phyloP scores from a whole-genome alignment of 2,113 vertebrate species.

The Petaurus breviceps region DNA sequence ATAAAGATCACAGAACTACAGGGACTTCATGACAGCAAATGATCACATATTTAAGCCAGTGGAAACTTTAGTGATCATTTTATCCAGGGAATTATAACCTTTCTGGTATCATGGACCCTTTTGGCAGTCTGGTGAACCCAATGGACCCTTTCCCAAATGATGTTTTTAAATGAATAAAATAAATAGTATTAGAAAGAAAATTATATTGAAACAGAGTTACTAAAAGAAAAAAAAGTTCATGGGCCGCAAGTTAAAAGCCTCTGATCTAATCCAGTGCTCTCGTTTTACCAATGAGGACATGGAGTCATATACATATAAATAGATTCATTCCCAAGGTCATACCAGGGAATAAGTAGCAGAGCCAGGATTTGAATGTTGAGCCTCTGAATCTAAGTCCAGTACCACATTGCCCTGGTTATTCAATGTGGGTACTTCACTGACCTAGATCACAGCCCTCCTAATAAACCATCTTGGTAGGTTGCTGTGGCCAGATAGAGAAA shows the following conservation, averaged over 20 bases:
- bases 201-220: not conserved
- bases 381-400: not conserved
- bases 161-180: not conserved
- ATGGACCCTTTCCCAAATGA: not conserved
- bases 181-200: not conserved
- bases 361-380: not conserved
- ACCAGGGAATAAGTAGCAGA: not conserved
- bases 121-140: not conserved
- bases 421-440: not conserved
- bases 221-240: not conserved
- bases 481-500: not conserved
- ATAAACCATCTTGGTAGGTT: not conserved
- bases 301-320: not conserved
- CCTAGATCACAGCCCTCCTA: not conserved
- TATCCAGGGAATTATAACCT: too few species aligned
- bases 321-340: not conserved
- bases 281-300: not conserved
- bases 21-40: not conserved
- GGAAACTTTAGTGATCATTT: too few species aligned
- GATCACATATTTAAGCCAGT: not conserved
- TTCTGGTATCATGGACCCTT: not conserved
- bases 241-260: not conserved
- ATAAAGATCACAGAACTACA: not conserved
- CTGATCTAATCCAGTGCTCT: not conserved
- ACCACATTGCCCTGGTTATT: not conserved